Base-by-base conservation (phyloP, 2,113 vertebrate species). In the Pachycephala philippinensis region DNA sequence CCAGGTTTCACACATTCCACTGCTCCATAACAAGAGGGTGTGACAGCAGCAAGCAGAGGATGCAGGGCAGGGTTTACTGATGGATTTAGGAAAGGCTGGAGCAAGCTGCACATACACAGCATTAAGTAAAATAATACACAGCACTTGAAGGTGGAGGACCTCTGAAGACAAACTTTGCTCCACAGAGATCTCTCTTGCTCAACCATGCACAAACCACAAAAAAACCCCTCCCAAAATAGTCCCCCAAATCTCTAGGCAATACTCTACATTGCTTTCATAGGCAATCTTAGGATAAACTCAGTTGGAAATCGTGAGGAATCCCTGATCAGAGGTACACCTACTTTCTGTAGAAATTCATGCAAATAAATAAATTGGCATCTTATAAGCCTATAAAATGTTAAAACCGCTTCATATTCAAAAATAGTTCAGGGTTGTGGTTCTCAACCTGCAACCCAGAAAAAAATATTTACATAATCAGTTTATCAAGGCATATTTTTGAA, bases 201-300 rank as follows among this genome's bases (percentile, higher is more conserved):
- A 69, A 10, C 11, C 7, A 6, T 4, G 15, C 3, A 35, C 4
- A 28, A 60, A 94, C 21, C 10, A 70, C 3, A 11, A 47, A 39
- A 33, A 35, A 8, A 1, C 37, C 40, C n/a, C 20, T 9, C 3
- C 9, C 8, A 4, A 71, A 77, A 7, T 0, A 65, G 5, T 18
- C 13, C 26, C 26, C 35, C 40, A 54, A 1, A 85, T 52, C 37
- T 64, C 49, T 39, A 2, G 1, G 15, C 7, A 47, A 33, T 42
- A 11, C 20, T 65, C 26, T 52, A 74, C 7, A 16, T 17, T 54
- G 6, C 12, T 64, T 64, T 39, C 40, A 69, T 17, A 35, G 10
- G 22, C 37, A 61, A 12, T 7, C 63, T 40, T 57, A 12, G 18
- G 83, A 54, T 42, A 86, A 72, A 88, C 22, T 13, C 44, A 40